phyloP scores from a whole-genome alignment of 2,888 invertebrate genomes.

The Tenodera sinensis region DNA sequence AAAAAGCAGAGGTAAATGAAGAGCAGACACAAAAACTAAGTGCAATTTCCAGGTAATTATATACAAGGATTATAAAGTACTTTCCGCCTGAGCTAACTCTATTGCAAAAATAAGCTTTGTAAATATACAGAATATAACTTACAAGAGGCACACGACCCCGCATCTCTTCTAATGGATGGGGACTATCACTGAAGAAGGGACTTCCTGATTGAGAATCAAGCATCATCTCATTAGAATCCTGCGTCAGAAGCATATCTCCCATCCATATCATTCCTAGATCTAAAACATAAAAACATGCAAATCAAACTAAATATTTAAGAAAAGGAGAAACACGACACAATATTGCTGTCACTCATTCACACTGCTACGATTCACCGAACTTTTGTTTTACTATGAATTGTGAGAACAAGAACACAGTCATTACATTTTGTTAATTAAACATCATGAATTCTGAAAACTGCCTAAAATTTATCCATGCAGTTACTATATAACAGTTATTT shows the following conservation, averaged over 20 bases:
- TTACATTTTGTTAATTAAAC: no score
- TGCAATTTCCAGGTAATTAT: background rate
- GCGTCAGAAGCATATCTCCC: conserved; percentile 56
- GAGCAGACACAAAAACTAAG: conserved; percentile 6
- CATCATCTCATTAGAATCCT: conserved; percentile 44
- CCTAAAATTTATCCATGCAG: no score
- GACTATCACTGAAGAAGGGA: conserved; percentile 22
- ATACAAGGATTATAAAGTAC: background rate
- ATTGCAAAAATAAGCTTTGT: no score
- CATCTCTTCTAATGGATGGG: conserved; percentile 22
- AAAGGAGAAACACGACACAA: background rate
- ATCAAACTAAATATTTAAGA: background rate
- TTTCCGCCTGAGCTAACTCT: no score
- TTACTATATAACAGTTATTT: no score
- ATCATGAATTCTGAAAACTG: no score
- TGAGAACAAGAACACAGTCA: no score
- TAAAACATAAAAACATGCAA: background rate
- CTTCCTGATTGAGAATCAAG: conserved; percentile 37
- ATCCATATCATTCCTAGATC: conserved; percentile 61
- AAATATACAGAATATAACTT: background rate
- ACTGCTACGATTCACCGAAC: no score
- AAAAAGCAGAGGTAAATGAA: background rate
- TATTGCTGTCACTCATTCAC: no score
- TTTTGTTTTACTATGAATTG: no score
- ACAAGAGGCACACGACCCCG: conserved; percentile 17